Percentiles rank a stretch among this genome's conserved stretches.
Evolutionary conservation across 2,888 invertebrate species (phyloP).

Genomic region (Chelonus formosanus): DNA sequence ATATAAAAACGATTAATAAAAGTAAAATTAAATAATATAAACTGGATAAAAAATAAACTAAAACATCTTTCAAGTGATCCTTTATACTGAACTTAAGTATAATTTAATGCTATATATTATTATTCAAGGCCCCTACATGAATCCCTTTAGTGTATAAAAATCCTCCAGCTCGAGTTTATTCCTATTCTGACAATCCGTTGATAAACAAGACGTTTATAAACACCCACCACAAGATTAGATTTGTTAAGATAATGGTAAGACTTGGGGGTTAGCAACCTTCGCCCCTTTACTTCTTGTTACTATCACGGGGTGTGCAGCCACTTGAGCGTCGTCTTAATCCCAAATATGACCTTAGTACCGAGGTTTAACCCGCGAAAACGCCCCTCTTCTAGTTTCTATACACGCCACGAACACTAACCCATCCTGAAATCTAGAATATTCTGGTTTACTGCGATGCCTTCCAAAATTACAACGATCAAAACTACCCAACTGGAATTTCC

Average conservation of each 20-base stretch:
- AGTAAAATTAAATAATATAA: no score
- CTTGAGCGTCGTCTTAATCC: conserved; percentile 57
- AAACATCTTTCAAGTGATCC: no score
- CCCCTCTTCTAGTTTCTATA: no score
- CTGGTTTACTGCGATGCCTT: conserved; percentile 14
- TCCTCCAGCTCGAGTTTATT: no score
- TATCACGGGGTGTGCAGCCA: conserved; percentile 53
- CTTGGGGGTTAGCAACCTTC: conserved; percentile 48
- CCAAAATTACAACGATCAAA: conserved; percentile 16
- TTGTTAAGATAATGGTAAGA: conserved; percentile 63
- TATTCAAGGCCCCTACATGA: no score
- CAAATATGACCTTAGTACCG: conserved; percentile 51
- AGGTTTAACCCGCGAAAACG: not conserved
- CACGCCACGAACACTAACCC: not conserved
- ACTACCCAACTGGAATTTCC: conserved; percentile 14
- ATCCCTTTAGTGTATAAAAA: no score
- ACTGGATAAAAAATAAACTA: no score
- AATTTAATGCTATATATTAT: no score
- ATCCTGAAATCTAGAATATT: conserved; percentile 3
- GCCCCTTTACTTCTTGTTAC: conserved; percentile 36
- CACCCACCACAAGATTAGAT: conserved; percentile 64
- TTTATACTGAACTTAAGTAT: no score
- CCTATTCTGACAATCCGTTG: no score
- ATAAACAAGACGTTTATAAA: conserved; percentile 65
- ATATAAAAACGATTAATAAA: no score